These are phyloP conservation scores for Meiosimyza decipiens DNA, from an alignment of 2,888 invertebrate genomes.

Conservation along the genomic window DNA sequence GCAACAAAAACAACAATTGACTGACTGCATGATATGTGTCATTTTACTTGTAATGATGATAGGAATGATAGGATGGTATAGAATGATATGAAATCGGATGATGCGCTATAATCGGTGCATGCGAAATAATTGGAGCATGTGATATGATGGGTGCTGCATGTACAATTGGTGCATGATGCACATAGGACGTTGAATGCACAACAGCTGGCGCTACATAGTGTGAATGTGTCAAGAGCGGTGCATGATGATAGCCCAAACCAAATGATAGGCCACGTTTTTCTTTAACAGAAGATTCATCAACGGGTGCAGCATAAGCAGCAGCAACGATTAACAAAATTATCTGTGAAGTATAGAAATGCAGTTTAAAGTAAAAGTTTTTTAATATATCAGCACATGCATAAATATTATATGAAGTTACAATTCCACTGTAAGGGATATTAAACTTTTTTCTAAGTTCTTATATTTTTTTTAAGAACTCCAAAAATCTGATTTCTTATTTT, in stretches of 20 bases:
- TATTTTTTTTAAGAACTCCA: no score
- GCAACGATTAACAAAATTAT: constrained; percentile 47
- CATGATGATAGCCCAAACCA: constrained; percentile 58
- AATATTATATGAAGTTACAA: no score
- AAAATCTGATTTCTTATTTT: no score
- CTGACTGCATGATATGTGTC: no score
- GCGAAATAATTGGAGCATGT: constrained; percentile 53
- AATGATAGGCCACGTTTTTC: constrained; percentile 58
- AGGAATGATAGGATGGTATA: constrained; percentile 54
- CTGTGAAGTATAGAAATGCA: constrained; percentile 37
- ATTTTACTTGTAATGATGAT: constrained; percentile 53
- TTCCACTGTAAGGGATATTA: no score
- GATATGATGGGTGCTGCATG: constrained; percentile 54
- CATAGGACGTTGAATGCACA: constrained; percentile 45
- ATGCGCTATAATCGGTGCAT: constrained; percentile 46
- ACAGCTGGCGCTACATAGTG: constrained; percentile 56
- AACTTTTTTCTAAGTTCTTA: no score
- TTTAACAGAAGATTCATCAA: constrained; percentile 53
- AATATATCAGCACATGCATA: no score
- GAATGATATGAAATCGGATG: constrained; percentile 53
- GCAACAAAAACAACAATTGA: no score
- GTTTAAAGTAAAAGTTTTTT: neutral
- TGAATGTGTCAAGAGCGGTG: constrained; percentile 56
- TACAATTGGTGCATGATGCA: constrained; percentile 47
- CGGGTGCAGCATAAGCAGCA: constrained; percentile 54